Evolutionary conservation across 2,888 invertebrate species (phyloP).

Genomic region (Tetrapedia diversipes): DNA sequence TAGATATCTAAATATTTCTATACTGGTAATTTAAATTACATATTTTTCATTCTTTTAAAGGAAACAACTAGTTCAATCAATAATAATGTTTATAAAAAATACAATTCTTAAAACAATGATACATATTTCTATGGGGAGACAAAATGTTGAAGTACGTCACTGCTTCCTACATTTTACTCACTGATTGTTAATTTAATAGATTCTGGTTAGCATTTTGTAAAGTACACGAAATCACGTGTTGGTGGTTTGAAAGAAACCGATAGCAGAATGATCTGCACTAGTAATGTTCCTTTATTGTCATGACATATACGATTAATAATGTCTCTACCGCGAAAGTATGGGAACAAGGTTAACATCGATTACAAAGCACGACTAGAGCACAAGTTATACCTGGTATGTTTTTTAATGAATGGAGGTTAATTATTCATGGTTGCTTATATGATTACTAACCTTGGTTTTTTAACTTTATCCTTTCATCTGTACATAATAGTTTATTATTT

Average conservation of each 20-base stretch:
- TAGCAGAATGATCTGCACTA: constrained; percentile 50
- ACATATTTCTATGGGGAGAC: constrained; percentile 1
- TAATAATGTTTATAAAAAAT: background rate
- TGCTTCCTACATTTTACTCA: constrained; percentile 30
- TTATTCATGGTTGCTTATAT: constrained; percentile 1
- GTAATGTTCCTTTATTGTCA: constrained; percentile 52
- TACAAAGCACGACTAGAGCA: constrained; percentile 86
- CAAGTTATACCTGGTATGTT: constrained; percentile 85
- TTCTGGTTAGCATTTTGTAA: constrained; percentile 26
- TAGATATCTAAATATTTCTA: background rate
- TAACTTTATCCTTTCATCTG: background rate
- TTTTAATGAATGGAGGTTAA: constrained; percentile 56
- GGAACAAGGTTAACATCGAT: constrained; percentile 81
- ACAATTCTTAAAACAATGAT: background rate
- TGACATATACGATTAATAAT: constrained; percentile 73
- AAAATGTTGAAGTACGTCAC: constrained; percentile 31
- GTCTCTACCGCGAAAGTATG: constrained; percentile 77
- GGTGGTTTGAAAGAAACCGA: constrained; percentile 16
- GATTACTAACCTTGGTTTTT: constrained; percentile 5
- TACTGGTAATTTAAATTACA: background rate
- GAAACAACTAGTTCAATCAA: background rate
- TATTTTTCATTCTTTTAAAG: background rate
- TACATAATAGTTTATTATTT: background rate
- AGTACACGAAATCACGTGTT: constrained; percentile 41
- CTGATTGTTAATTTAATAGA: constrained; percentile 47